These are phyloP conservation scores for Sarcoramphus papa DNA, from an alignment of 2,797 vertebrate species.

Conservation along the genomic window DNA sequence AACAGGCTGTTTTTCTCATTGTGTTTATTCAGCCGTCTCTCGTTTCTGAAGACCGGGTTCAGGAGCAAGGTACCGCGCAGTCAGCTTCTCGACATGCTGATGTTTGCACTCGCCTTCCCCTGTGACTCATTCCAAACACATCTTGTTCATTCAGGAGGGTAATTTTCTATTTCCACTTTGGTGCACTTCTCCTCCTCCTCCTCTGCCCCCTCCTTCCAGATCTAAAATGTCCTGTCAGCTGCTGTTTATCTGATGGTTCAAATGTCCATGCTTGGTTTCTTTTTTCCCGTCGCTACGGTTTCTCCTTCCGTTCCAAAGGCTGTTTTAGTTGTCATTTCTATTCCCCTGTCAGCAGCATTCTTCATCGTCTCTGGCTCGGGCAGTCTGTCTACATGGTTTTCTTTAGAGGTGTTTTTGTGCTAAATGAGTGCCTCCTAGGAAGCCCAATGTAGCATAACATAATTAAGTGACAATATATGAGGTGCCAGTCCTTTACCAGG, in stretches of 20 bases:
- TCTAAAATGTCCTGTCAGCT: slow-evolving; percentile 64
- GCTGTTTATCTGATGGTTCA: slow-evolving; percentile 69
- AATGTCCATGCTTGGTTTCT: slow-evolving; percentile 55
- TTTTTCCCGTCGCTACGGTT: slow-evolving; percentile 24
- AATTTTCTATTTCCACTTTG: slow-evolving; percentile 73
- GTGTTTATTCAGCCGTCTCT: slow-evolving; percentile 49
- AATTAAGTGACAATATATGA: slow-evolving; percentile 74
- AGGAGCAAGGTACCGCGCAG: slow-evolving; percentile 29
- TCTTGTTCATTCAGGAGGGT: slow-evolving; percentile 57
- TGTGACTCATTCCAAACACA: slow-evolving; percentile 69
- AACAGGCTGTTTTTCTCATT: slow-evolving; percentile 2
- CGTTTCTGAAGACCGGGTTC: slow-evolving; percentile 4
- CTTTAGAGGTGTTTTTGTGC: slow-evolving; percentile 70
- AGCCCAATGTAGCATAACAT: slow-evolving; percentile 68
- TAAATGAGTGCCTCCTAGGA: slow-evolving; percentile 71
- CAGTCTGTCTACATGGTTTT: slow-evolving; percentile 63
- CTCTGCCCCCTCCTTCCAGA: slow-evolving; percentile 39
- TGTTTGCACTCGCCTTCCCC: slow-evolving; percentile 67
- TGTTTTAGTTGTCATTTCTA: slow-evolving; percentile 62
- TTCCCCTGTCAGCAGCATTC: slow-evolving; percentile 61
- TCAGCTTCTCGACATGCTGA: slow-evolving; percentile 62
- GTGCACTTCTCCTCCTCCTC: slow-evolving; percentile 43
- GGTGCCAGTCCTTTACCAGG: slow-evolving; percentile 63
- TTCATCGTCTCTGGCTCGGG: slow-evolving; percentile 51
- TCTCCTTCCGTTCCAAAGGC: slow-evolving; percentile 54